A percentile compares a stretch with the other conserved stretches of the same genome.
phyloP scores from a whole-genome alignment of 37 sponge, comb jelly and placozoan species.

The Oscarella lobularis region DNA sequence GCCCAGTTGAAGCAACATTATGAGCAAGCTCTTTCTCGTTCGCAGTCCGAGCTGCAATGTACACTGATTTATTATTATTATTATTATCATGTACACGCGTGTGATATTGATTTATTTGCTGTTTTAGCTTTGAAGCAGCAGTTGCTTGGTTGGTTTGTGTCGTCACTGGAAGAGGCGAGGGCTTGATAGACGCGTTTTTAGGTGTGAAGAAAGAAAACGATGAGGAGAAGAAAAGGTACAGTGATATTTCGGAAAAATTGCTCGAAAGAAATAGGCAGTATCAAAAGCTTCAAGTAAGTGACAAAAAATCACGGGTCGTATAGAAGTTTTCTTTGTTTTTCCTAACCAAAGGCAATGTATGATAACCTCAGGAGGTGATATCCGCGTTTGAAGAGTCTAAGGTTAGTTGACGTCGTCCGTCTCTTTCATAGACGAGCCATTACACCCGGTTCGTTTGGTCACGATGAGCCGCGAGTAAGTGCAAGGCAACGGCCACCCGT shows the following conservation, averaged over 20 bases:
- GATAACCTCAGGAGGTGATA: conserved; percentile 59
- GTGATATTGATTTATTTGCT: background rate
- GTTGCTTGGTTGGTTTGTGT: conserved; percentile 13
- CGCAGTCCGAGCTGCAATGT: conserved; percentile 50
- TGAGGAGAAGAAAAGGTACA: conserved; percentile 44
- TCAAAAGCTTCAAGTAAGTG: conserved; percentile 67
- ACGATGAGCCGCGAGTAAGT: background rate
- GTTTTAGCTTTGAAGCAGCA: conserved; percentile 53
- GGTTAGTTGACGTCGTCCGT: no score
- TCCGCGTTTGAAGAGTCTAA: background rate
- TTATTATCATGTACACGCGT: background rate
- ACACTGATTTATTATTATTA: conserved; percentile 4
- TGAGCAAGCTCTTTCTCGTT: conserved; percentile 31
- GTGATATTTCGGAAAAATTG: conserved; percentile 63
- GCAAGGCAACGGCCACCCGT: background rate
- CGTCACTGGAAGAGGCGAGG: background rate
- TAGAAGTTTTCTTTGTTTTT: conserved; percentile 1
- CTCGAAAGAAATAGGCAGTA: conserved; percentile 67
- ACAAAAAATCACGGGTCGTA: background rate
- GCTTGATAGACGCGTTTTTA: conserved; percentile 5
- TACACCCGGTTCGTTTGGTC: background rate
- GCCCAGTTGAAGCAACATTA: conserved; percentile 69
- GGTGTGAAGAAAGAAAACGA: conserved; percentile 59
- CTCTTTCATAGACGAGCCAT: background rate
- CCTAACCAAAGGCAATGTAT: conserved; percentile 48